Percentiles rank a stretch among this genome's conserved stretches.
Evolutionary conservation across 2,888 invertebrate genomes (phyloP).

Genomic region (Euphydryas editha): DNA sequence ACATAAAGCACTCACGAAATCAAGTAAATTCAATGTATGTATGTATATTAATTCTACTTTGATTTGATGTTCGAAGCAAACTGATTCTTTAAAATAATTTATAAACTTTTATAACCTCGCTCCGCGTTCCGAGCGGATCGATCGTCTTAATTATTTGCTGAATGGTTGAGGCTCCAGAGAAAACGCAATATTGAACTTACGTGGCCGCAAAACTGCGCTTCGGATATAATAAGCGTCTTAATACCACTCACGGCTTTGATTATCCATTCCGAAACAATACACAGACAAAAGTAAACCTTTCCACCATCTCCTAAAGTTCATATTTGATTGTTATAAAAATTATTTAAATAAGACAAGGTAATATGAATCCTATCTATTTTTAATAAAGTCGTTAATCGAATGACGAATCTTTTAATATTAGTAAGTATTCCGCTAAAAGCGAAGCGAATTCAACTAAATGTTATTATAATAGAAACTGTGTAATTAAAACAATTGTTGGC

Average conservation of each 20-base stretch:
- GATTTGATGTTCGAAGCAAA: conserved; percentile 1
- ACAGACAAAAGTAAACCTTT: conserved; percentile 5
- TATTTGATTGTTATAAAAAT: neutral
- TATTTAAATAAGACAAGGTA: neutral
- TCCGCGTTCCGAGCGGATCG: neutral
- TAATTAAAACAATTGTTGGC: conserved; percentile 35
- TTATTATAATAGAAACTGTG: conserved; percentile 31
- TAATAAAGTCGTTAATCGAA: neutral
- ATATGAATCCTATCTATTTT: neutral
- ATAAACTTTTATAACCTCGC: neutral
- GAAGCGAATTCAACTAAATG: conserved; percentile 32
- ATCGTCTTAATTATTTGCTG: conserved; percentile 29
- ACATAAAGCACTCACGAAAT: no score
- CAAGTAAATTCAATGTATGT: neutral
- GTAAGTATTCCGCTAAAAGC: conserved; percentile 16
- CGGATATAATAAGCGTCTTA: conserved; percentile 34
- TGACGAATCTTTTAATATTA: neutral
- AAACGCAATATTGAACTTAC: conserved; percentile 32
- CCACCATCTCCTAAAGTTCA: neutral
- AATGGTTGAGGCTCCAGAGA: conserved; percentile 15
- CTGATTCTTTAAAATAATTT: neutral
- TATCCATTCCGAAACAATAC: conserved; percentile 11
- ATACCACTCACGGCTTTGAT: conserved; percentile 32
- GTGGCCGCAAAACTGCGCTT: conserved; percentile 29
- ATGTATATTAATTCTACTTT: no score